Conservation (phyloP, 2,888 invertebrate species). For the Congeria kusceri region DNA sequence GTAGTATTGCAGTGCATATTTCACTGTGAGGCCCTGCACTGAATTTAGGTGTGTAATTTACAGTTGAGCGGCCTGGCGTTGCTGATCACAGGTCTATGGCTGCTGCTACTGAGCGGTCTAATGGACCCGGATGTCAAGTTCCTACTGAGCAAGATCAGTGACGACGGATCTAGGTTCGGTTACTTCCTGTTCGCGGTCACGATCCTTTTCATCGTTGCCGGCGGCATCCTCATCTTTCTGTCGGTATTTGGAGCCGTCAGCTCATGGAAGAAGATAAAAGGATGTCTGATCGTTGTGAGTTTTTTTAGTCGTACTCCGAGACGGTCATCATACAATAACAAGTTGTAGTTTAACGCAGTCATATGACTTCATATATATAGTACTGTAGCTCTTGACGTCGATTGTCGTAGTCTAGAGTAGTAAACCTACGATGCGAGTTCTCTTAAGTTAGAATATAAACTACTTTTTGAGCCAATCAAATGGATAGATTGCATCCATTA, state of each 20-base stretch:
- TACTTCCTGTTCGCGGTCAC: background rate
- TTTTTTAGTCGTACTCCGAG: background rate
- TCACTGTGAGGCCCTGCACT: no score
- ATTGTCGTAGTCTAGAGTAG: no score
- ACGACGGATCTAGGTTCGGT: background rate
- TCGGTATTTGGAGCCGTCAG: slow-evolving; percentile 6
- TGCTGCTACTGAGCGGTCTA: background rate
- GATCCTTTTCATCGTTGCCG: background rate
- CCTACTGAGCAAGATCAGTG: background rate
- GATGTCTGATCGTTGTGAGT: background rate
- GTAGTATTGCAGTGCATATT: no score
- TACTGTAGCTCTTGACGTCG: no score
- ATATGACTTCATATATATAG: no score
- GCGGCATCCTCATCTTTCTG: background rate
- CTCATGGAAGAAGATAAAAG: background rate
- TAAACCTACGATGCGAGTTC: no score
- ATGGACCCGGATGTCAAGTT: background rate
- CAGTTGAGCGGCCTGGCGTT: slow-evolving; percentile 1
- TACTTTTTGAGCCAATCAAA: no score
- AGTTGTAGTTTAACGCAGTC: no score
- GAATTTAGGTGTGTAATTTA: background rate
- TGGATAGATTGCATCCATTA: no score
- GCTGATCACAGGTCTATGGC: background rate
- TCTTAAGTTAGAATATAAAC: no score
- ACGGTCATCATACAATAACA: no score